Evolutionary conservation across 2,888 invertebrate genomes (phyloP).

Genomic region (Philaethria dido): DNA sequence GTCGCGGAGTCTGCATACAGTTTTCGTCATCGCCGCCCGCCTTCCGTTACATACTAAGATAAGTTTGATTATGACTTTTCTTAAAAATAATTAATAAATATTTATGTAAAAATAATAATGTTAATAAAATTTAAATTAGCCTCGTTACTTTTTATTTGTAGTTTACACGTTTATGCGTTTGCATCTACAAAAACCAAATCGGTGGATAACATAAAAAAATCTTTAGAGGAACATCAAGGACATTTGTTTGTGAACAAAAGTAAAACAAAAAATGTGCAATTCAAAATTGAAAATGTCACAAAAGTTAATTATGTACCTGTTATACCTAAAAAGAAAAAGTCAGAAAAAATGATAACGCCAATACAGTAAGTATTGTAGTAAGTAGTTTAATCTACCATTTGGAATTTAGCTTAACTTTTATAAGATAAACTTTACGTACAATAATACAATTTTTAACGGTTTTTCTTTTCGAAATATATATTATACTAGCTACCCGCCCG

Average conservation of each 20-base stretch:
- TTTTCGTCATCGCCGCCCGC: constrained; percentile 33
- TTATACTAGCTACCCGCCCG: too few species aligned
- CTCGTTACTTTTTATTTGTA: not conserved
- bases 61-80: constrained; percentile 11
- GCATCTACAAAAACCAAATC: constrained; percentile 42
- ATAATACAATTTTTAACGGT: too few species aligned
- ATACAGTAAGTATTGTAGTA: constrained; percentile 58
- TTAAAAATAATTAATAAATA: not conserved
- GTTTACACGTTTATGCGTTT: constrained; percentile 18
- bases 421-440: too few species aligned
- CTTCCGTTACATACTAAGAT: constrained; percentile 28
- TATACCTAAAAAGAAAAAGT: constrained; percentile 45
- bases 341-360: constrained; percentile 57
- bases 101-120: constrained; percentile 26
- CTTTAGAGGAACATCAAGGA: constrained; percentile 61
- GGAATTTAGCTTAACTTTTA: too few species aligned
- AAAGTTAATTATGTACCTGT: constrained; percentile 55
- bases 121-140: not conserved
- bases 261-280: constrained; percentile 57
- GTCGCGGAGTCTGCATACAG: constrained; percentile 37
- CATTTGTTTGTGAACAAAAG: constrained; percentile 56
- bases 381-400: not conserved
- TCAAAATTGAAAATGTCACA: constrained; percentile 62
- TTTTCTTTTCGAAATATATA: too few species aligned
- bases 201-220: constrained; percentile 62